Base-by-base conservation (phyloP, 2,113 vertebrate genomes). In the Garra rufa region DNA sequence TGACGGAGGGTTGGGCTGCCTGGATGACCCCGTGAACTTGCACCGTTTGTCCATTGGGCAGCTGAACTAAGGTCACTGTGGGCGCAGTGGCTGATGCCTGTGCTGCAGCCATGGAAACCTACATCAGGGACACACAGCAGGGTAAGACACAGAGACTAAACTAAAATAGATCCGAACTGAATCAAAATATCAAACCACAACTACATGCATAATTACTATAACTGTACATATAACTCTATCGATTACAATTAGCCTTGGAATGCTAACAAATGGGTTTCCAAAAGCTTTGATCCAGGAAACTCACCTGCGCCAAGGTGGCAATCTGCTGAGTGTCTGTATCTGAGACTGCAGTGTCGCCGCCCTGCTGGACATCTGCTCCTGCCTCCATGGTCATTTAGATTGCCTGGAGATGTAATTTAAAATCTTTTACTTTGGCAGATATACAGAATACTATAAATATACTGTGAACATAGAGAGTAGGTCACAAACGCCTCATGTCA, bases 371-470 rank as follows among this genome's bases (percentile, higher is more conserved):
- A 91, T 99, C 98, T 95, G 96, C 95, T 93, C 95, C 96, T 93
- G 97, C 96, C 94, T 99, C 98, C 98, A 99, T 99, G 94, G 96
- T 98, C 96, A 98, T 98, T 96, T 96, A 98, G 96, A 97, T 91
- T 96, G 93, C 83, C 97, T 97, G 93, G 38, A 86, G 43, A 86
- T 10, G 57, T 24, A 34, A 81, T 81, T 38, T 2, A 81, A 50
- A 24, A 67, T 67, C 9, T 13, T 48, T 67, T 44, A 63, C 13
- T 30, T 81, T 55, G 74, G 1, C 34, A 11, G 10, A 41, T 41
- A n/a, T 13, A 6, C 9, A 41, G 9, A 19, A 17, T 52, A 52
- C 17, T 19, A 52, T 30, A 9, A 21, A 48, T 19, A 11, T 11
- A 30, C 17, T 30, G 34, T 21, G 43, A 76, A 17, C 9, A 52